phyloP scores from a whole-genome alignment of 92 coral and sea anemone genomes.

The Diadumene lineata region DNA sequence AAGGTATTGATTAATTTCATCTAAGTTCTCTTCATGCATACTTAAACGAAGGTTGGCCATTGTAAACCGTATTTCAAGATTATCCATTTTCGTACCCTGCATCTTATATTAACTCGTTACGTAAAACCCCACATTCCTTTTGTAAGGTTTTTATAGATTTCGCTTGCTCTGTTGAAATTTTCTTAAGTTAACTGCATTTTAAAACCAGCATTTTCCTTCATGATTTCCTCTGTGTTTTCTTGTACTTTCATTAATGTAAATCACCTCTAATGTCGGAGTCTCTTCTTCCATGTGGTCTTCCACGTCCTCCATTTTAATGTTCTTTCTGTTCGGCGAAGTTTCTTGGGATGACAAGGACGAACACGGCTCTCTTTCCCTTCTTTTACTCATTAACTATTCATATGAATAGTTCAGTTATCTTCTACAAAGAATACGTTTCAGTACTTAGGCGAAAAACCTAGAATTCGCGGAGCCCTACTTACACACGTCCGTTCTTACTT shows the following conservation, averaged over 20 bases:
- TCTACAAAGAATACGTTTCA: too few relatives aligned
- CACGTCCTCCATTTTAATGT: slow-evolving; percentile 5
- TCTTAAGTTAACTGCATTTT: neutral
- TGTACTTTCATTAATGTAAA: slow-evolving; percentile 4
- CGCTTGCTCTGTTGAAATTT: neutral
- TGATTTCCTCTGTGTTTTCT: neutral
- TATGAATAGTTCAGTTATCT: too few relatives aligned
- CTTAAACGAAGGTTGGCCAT: neutral
- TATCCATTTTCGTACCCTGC: neutral
- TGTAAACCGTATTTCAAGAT: neutral
- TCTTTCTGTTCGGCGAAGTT: slow-evolving; percentile 5
- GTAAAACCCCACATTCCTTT: neutral
- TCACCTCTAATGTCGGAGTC: neutral
- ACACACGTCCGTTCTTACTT: too few relatives aligned
- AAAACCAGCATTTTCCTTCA: neutral
- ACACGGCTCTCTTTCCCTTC: slow-evolving; percentile 11
- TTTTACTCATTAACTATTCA: slow-evolving; percentile 2
- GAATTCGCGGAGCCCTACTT: too few relatives aligned
- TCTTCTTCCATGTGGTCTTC: neutral
- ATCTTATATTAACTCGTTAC: neutral
- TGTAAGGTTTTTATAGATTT: neutral
- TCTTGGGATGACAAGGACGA: neutral
- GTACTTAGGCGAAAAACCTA: too few relatives aligned
- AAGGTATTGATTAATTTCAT: neutral
- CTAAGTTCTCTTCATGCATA: neutral